Conservation (phyloP, 2,113 vertebrate genomes). For the Corythornis cristatus region DNA sequence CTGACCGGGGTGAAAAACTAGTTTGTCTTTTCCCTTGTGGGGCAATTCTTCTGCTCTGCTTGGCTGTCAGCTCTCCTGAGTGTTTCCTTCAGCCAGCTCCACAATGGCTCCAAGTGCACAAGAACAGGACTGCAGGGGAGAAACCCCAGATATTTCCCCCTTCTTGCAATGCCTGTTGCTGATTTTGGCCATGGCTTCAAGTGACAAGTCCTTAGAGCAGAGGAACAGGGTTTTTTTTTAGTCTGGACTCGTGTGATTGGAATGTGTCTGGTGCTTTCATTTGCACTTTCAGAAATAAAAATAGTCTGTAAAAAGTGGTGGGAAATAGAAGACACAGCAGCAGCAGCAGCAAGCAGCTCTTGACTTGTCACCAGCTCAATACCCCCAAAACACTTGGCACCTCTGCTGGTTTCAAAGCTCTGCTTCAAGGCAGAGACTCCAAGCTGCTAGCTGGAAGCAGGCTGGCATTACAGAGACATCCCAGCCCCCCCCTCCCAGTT, state of each 20-base stretch:
- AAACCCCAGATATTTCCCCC: neutral
- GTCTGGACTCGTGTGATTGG: neutral
- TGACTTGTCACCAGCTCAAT: neutral
- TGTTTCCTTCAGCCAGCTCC: neutral
- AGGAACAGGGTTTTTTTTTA: neutral
- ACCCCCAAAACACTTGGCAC: neutral
- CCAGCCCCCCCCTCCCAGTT: neutral
- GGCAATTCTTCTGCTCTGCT: constrained; percentile 68
- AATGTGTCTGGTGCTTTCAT: neutral
- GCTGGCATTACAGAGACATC: neutral
- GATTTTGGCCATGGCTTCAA: neutral
- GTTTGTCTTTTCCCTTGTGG: constrained; percentile 63
- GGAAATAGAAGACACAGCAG: neutral
- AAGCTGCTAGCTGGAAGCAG: neutral
- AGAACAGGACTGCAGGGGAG: neutral
- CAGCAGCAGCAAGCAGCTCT: neutral
- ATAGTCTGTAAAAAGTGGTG: neutral
- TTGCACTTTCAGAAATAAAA: neutral
- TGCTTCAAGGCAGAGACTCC: neutral
- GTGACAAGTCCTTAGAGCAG: neutral
- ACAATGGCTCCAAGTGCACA: constrained; percentile 17
- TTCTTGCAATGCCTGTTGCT: neutral
- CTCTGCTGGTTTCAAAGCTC: neutral
- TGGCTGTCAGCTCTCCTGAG: constrained; percentile 73
- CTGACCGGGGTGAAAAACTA: constrained; percentile 33